Conservation (phyloP, 2,888 invertebrate species). For the Antitype chi region DNA sequence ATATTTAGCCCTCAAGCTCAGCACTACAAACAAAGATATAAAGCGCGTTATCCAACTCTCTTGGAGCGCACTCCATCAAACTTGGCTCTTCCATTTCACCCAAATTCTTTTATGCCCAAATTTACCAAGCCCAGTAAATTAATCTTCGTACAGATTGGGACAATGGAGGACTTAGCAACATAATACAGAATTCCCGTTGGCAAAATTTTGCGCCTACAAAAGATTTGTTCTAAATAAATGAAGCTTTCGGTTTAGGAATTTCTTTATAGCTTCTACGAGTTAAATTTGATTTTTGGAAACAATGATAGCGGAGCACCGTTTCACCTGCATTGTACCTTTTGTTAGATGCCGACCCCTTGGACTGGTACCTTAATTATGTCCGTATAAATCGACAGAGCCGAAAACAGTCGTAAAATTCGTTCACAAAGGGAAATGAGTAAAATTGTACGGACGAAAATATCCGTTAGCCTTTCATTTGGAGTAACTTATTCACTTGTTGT, state of each 20-base stretch:
- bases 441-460: constrained; percentile 62
- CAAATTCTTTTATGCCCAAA: constrained; percentile 70
- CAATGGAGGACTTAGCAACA: constrained; percentile 84
- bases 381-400: constrained; percentile 63
- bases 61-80: constrained; percentile 59
- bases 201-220: constrained; percentile 77
- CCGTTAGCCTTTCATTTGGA: constrained; percentile 58
- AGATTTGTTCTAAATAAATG: constrained; percentile 76
- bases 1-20: constrained; percentile 44
- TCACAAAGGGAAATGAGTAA: constrained; percentile 65
- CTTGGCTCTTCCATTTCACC: constrained; percentile 66
- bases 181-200: constrained; percentile 80
- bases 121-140: constrained; percentile 84
- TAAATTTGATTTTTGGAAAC: constrained; percentile 64
- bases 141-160: constrained; percentile 86
- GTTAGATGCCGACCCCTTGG: constrained; percentile 37
- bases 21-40: constrained; percentile 64
- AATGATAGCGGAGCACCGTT: constrained; percentile 48
- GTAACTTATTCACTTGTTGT: constrained; percentile 64
- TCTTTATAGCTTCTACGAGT: constrained; percentile 56
- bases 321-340: constrained; percentile 62
- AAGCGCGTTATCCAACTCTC: constrained; percentile 53
- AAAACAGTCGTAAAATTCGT: constrained; percentile 66
- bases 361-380: constrained; percentile 61
- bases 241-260: constrained; percentile 61